Percentiles rank a stretch among this genome's conserved stretches.
These are phyloP conservation scores for Aphidoletes aphidimyza DNA, from an alignment of 2,888 invertebrate genomes.

Conservation along the genomic window DNA sequence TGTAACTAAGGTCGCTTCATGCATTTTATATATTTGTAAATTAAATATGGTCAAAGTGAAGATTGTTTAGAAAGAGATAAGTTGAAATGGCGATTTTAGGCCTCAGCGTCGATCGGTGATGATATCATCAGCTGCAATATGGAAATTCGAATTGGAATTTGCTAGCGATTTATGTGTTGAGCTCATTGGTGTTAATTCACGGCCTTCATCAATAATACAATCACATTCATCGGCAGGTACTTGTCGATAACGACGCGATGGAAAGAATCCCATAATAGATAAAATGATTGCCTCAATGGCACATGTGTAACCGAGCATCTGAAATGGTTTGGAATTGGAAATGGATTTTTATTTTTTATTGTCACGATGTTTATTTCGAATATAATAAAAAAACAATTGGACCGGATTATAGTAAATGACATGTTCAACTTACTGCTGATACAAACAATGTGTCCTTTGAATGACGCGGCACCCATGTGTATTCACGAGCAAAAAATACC, in stretches of 20 bases:
- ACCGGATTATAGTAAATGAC: neutral
- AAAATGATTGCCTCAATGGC: slow-evolving; percentile 71
- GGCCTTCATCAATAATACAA: slow-evolving; percentile 68
- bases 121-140: slow-evolving; percentile 8
- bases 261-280: slow-evolving; percentile 71
- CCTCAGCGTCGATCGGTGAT: slow-evolving; percentile 43
- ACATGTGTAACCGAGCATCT: slow-evolving; percentile 73
- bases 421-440: slow-evolving; percentile 70
- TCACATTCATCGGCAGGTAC: slow-evolving; percentile 74
- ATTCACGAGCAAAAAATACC: slow-evolving; percentile 73
- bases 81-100: no score
- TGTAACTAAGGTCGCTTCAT: neutral
- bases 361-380: neutral
- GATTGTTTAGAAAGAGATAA: no score
- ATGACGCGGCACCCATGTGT: slow-evolving; percentile 77
- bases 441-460: slow-evolving; percentile 77
- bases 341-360: neutral
- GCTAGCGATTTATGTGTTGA: slow-evolving; percentile 59
- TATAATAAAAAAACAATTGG: neutral
- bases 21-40: no score
- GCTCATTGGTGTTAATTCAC: slow-evolving; percentile 69
- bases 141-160: slow-evolving; percentile 45
- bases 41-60: no score
- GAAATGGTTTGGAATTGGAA: no score
- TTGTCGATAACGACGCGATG: slow-evolving; percentile 70